Evolutionary conservation across 2,113 vertebrate genomes (phyloP), one percentile per base, ranked within the genome.

Genomic region (Ceratotherium simum): DNA sequence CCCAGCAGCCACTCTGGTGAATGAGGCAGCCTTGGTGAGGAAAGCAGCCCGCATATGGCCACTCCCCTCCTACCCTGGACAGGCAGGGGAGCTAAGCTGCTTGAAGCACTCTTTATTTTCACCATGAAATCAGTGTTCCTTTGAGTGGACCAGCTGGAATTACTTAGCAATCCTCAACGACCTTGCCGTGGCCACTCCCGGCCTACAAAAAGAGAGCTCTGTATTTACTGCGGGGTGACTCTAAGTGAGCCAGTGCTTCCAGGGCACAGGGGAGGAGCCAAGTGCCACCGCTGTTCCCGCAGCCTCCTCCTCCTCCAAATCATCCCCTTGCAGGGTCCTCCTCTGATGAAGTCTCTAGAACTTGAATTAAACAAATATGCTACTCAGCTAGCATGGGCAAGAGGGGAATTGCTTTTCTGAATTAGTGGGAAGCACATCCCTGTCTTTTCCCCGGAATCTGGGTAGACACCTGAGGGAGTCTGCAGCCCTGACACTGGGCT

Each of bases 261-360:
- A 5, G 72, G 62, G 39, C 7, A 23, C 60, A 10, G 17, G 56
- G 27, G 10, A 23, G 3, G 39, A 42, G 69, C 36, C 67, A 7
- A 69, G 33, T 39, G 79, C 58, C 18, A 1, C 46, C 51, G 8
- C 46, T 67, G 25, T 23, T 79, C 23, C 23, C 3, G 9, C 4
- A 25, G 27, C 51, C 48, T 60, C 33, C 60, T 1, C 8, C 29
- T 67, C 46, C 46, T 84, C 31, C 12, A 8, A 25, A 42, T 25
- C 54, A 60, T 21, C 3, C 27, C 31, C 0, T 46, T 39, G 62
- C n/a, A 58, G 25, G 5, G 20, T 23, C 46, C 21, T 11, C 54
- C 54, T 90, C 64, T 76, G 16, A 75, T 8, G 39, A 64, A 92
- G 48, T 64, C 54, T 85, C 23, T 56, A 95, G 81, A 76, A 88